phyloP scores from a whole-genome alignment of 2,113 vertebrate genomes.

The Manacus vitellinus region DNA sequence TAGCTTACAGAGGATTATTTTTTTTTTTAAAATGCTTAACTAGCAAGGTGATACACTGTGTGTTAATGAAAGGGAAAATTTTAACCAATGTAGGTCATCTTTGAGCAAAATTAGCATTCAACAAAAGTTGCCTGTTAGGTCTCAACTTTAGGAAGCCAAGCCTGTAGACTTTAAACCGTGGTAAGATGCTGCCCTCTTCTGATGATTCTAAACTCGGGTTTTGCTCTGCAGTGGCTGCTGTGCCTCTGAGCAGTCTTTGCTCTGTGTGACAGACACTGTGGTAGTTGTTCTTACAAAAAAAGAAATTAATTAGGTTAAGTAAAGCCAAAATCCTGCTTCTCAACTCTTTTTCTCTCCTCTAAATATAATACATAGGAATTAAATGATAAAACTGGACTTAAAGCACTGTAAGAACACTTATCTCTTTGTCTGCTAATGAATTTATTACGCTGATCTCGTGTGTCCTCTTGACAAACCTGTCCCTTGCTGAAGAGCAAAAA shows the following conservation, averaged over 20 bases:
- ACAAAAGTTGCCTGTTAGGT: not conserved
- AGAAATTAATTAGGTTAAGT: not conserved
- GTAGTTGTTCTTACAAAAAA: not conserved
- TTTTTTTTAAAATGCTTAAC: not conserved
- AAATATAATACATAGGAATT: not conserved
- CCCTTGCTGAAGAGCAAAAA: not conserved
- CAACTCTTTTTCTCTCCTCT: not conserved
- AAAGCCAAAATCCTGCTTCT: not conserved
- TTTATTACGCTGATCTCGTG: not conserved
- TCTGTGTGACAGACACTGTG: not conserved
- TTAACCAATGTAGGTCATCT: slow-evolving; percentile 54
- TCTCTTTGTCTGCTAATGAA: not conserved
- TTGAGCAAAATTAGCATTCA: slow-evolving; percentile 53
- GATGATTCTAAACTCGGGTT: not conserved
- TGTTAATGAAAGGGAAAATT: slow-evolving; percentile 8
- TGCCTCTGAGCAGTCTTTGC: not conserved
- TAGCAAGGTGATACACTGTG: slow-evolving; percentile 17
- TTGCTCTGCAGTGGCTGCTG: not conserved
- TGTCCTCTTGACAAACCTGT: not conserved
- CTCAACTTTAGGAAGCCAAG: not conserved
- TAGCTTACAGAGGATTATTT: slow-evolving; percentile 33
- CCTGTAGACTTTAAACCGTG: not conserved
- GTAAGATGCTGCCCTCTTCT: slow-evolving; percentile 72
- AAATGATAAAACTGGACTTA: not conserved
- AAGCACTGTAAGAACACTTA: not conserved